phyloP scores from a whole-genome alignment of 1,140 invertebrate species.

The Drosophila gunungcola region DNA sequence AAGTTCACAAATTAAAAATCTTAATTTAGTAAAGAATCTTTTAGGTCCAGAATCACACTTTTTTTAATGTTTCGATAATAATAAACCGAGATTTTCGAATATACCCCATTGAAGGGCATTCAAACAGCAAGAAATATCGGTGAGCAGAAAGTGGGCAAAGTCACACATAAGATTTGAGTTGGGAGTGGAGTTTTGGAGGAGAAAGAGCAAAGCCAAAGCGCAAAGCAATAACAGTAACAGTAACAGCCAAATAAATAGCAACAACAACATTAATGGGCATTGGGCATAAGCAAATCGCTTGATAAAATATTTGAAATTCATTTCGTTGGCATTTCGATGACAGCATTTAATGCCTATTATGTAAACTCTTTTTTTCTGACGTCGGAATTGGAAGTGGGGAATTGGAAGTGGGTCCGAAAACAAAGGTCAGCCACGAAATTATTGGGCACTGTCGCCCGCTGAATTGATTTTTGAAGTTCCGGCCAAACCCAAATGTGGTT shows the following conservation, averaged over 20 bases:
- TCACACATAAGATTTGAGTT: neutral
- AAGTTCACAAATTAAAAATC: too few species aligned
- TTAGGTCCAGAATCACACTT: neutral
- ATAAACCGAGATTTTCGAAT: too few species aligned
- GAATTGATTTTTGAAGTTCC: slow-evolving; percentile 54
- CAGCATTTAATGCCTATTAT: slow-evolving; percentile 77
- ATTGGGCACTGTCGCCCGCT: slow-evolving; percentile 13
- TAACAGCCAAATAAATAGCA: slow-evolving; percentile 3
- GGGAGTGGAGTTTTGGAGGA: neutral
- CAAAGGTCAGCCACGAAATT: slow-evolving; percentile 51
- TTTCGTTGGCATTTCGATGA: slow-evolving; percentile 73
- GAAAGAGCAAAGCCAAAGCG: slow-evolving; percentile 1
- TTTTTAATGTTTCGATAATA: too few species aligned
- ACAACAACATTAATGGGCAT: slow-evolving; percentile 23
- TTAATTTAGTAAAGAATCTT: too few species aligned
- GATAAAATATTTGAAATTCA: slow-evolving; percentile 76
- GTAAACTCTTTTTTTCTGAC: slow-evolving; percentile 58
- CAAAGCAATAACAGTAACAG: slow-evolving; percentile 23
- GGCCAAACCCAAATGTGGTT: slow-evolving; percentile 50
- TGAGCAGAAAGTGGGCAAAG: slow-evolving; percentile 9
- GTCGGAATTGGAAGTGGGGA: neutral
- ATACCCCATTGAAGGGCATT: neutral
- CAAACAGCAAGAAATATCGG: slow-evolving; percentile 1
- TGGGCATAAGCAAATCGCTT: slow-evolving; percentile 57
- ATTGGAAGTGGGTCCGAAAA: slow-evolving; percentile 13